A percentile compares a stretch with the other conserved stretches of the same genome.
Conservation (phyloP, 2,797 vertebrate species). For the Cyprinodon diabolis region DNA sequence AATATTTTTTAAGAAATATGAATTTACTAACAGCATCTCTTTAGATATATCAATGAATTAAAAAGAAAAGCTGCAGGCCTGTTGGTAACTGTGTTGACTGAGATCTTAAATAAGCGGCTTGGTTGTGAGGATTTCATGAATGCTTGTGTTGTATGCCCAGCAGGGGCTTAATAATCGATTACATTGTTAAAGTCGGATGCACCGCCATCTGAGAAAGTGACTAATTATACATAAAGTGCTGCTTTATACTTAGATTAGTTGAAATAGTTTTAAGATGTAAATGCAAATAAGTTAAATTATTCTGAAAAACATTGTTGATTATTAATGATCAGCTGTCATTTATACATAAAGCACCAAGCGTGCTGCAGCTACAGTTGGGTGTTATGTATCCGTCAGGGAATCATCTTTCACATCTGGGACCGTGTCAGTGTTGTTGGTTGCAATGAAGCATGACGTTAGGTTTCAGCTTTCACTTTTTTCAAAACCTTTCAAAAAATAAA, state of each 20-base stretch:
- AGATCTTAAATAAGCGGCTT: too few relatives aligned
- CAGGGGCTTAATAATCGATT: too few relatives aligned
- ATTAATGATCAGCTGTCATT: neutral
- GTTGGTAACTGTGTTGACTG: too few relatives aligned
- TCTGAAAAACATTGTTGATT: neutral
- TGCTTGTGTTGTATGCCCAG: too few relatives aligned
- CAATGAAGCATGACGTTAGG: neutral
- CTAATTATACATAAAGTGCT: neutral
- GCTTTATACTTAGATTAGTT: neutral
- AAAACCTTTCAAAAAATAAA: neutral
- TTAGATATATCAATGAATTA: too few relatives aligned
- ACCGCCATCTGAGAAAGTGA: neutral
- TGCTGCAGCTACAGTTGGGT: neutral
- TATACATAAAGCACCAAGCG: neutral
- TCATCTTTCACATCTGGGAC: constrained; percentile 2
- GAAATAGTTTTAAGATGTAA: neutral
- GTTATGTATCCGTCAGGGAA: neutral
- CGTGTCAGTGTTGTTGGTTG: neutral
- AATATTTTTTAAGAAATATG: too few relatives aligned
- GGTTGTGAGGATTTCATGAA: too few relatives aligned
- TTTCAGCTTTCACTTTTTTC: constrained; percentile 3
- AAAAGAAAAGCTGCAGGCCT: too few relatives aligned
- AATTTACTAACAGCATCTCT: too few relatives aligned
- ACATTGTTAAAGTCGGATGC: too few relatives aligned
- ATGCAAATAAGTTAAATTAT: neutral